Base-by-base conservation (phyloP, 2,888 invertebrate species). In the Eristalis tenax region DNA sequence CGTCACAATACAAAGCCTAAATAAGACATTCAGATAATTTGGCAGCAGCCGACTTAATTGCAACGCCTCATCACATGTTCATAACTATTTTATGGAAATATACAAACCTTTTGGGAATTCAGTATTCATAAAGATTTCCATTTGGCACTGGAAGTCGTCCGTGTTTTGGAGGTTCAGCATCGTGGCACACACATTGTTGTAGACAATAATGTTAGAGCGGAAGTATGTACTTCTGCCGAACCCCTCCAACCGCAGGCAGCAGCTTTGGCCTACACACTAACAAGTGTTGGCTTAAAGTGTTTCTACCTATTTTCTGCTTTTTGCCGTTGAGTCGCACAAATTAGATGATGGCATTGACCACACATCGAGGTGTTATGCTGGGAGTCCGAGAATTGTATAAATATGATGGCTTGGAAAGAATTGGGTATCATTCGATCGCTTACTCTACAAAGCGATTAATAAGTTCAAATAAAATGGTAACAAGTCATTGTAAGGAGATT, bases 361-460 rank as follows among this genome's bases (percentile, higher is more conserved):
- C 10, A 43, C 22, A 43, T 26, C 61, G 77, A 87, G 50, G 68
- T 76, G 79, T 76, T 75, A 76, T 73, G 75, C 38, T 74, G 50
- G 8, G 50, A 63, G 15, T 28, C 59, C 68, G 73, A 87, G 87
- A 87, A 83, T 76, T 76, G 83, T 87, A 87, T 87, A 87, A 87
- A 87, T 87, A 87, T 64, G 79, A 71, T 40, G 40, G 76, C 50
- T 69, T 18, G 18, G n/a, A 26, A 40, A 80, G 76, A 83, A 83
- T 87, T 61, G 57, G 56, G 61, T 73, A 87, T 87, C 87, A 87
- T 83, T 87, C 80, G 83, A 83, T 83, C 80, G 80, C 69, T 77
- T 76, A 64, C 75, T 73, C 50, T 79, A 83, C 43, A 70, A 79
- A 57, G 73, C 68, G 87, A 69, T 80, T 66, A 70, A 68, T 23